Percentiles rank a stretch among this genome's conserved stretches.
phyloP scores from a whole-genome alignment of 2,888 invertebrate species.

The Tipula lateralis region DNA sequence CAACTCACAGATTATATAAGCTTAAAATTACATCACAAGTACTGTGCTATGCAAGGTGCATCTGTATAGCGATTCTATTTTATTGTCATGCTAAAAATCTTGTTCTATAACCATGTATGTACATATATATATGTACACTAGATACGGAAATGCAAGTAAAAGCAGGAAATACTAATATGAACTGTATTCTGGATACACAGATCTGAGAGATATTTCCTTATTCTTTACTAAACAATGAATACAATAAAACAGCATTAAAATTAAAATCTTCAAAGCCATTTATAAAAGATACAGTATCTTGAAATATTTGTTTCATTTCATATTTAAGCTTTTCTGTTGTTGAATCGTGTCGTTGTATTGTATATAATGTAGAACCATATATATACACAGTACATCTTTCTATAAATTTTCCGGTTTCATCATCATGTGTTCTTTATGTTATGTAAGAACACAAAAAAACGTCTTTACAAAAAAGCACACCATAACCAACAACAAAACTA shows the following conservation, averaged over 20 bases:
- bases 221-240: background rate
- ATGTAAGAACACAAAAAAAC: background rate
- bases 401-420: constrained; percentile 7
- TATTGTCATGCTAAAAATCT: background rate
- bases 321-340: background rate
- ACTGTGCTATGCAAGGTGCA: too few relatives aligned
- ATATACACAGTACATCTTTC: background rate
- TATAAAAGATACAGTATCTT: background rate
- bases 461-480: background rate
- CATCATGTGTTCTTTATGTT: background rate
- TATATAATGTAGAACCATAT: background rate
- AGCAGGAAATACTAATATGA: constrained; percentile 1
- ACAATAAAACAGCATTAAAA: constrained; percentile 9
- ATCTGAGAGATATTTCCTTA: background rate
- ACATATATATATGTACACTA: background rate
- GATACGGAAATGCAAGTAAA: constrained; percentile 8
- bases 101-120: background rate
- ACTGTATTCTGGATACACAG: background rate
- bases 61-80: background rate
- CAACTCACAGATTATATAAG: too few relatives aligned
- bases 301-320: constrained; percentile 15
- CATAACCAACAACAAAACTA: background rate
- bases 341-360: background rate
- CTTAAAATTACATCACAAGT: too few relatives aligned
- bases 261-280: constrained; percentile 24